Base-by-base conservation (phyloP, 1,140 invertebrate species). In the Brachystomella parvula region DNA sequence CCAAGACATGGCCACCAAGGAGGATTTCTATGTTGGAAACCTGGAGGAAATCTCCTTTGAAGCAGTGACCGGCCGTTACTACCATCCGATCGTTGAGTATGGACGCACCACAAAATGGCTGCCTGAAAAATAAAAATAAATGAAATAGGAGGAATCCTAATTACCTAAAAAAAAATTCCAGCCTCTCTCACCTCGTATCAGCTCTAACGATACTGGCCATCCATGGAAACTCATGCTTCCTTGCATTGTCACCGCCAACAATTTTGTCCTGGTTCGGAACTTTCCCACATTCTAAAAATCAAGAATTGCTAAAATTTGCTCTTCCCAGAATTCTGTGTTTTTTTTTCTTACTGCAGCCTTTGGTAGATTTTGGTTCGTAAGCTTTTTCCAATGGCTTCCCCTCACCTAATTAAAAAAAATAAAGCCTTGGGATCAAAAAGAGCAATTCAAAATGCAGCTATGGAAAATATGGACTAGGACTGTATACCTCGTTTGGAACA, bases 1-100 rank as follows among this genome's bases (percentile, higher is more conserved):
- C 70, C 47, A 71, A 31, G 26, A 61, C 21, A 29, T 71, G 67
- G 28, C 47, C 67, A 44, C 68, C 32, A 12, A 69, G 17, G 17
- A 71, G 32, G 0, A 71, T 24, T 32, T 71, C 47, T 1, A 71
- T 33, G 32, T 69, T 65, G n/a, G 57, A 24, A 30, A 57, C 44
- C 60, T 71, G 57, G 35, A 69, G 33, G 30, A 64, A 72, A 57
- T 67, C 65, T 19, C 67, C 71, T 57, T 72, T 72, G 58, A 72
- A 56, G 28, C 71, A 72, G 47, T 72, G 71, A 19, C 31, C 69
- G 2, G 66, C 65, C 1, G 71, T 72, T 1, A 72, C 9, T 28
- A 69, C 66, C 15, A 72, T 56, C 30, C 65, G 26, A 56, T 72
- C 61, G 57, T 72, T 72, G 15, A 72, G 33, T 28, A 72, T 63